Evolutionary conservation across 2,113 vertebrate genomes (phyloP), one percentile per base, ranked within the genome.

Genomic region (Geococcyx californianus): DNA sequence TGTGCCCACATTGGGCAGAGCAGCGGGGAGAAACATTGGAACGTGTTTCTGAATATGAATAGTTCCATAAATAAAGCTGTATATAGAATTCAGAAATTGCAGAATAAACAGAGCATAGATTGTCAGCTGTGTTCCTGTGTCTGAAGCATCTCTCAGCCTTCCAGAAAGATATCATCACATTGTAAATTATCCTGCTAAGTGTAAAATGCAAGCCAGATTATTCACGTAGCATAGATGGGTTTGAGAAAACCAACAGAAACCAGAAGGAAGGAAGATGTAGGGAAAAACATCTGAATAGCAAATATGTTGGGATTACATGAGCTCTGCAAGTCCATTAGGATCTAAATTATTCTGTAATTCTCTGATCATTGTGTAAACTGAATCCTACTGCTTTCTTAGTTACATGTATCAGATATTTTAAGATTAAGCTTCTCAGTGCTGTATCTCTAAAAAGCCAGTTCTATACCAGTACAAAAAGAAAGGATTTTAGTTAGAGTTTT

Each of bases 1-100:
- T n/a, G 19, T 18, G 42, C 14, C 13, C 8, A 21, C 16, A 6
- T 3, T 63, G 47, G 14, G 7, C 0, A 3, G 11, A 11, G 15
- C n/a, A 29, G 24, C 2, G 9, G 36, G 45, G 38, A 63, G 44
- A 81, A 95, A 58, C 31, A 58, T 1, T 75, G 33, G 33, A 83
- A 75, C 5, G 0, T 55, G 5, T 3, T 80, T 94, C 67, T 83
- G 33, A 34, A 38, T 85, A 24, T 5, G 4, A 85, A 17, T 31
- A 29, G 24, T 42, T 86, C 28, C 28, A 38, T 69, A 82, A 72
- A 76, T 72, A 25, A 42, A 84, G 38, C 38, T 72, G 7, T 34
- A 10, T 11, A 14, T 1, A 69, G 8, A 79, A 62, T 56, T 72
- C 17, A 36, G 23, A 87, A 84, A 78, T 1, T 60, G 40, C 36